A percentile compares a stretch with the other conserved stretches of the same genome.
phyloP scores from a whole-genome alignment of 2,888 invertebrate genomes.

The Agrochola macilenta region DNA sequence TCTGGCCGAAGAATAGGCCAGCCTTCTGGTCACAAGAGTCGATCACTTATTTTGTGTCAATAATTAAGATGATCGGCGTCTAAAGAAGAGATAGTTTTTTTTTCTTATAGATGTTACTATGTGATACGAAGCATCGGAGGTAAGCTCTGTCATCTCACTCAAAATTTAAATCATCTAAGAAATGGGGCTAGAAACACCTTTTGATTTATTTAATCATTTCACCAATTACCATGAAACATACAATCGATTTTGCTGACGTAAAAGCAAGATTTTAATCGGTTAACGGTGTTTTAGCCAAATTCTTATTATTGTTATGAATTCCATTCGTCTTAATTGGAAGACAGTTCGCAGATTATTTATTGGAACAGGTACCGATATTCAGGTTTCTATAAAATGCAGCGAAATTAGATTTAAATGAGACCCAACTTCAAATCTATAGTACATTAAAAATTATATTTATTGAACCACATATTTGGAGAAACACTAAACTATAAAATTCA shows the following conservation, averaged over 20 bases:
- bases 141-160: neutral
- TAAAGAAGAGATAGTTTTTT: neutral
- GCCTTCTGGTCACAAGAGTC: too few relatives aligned
- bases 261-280: constrained; percentile 46
- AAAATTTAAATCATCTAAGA: neutral
- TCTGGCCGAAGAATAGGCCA: too few relatives aligned
- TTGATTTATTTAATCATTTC: constrained; percentile 30
- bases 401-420: neutral
- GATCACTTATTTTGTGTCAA: neutral
- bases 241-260: constrained; percentile 42
- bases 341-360: constrained; percentile 16
- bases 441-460: neutral
- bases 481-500: too few relatives aligned
- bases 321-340: constrained; percentile 8
- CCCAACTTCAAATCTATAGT: neutral
- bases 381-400: neutral
- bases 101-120: neutral
- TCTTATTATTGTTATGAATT: constrained; percentile 31
- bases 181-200: neutral
- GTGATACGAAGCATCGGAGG: neutral
- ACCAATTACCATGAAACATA: constrained; percentile 40
- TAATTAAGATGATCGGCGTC: neutral
- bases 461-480: neutral
- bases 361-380: neutral
- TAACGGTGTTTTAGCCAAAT: constrained; percentile 35